Base-by-base conservation (phyloP, 2,888 invertebrate species). In the Dicyrtoma fusca region DNA sequence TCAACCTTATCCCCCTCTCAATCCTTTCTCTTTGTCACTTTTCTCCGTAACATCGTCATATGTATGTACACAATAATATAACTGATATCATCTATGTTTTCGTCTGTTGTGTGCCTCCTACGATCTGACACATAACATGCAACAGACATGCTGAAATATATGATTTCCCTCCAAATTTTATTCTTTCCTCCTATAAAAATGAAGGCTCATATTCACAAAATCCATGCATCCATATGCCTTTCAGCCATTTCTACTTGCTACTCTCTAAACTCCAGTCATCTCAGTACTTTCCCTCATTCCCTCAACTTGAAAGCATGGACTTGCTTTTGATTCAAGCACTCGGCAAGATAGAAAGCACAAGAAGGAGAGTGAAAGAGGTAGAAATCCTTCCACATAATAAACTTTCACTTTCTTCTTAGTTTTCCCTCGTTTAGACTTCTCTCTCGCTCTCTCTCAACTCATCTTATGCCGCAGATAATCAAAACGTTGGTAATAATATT, bases 261-360 rank as follows among this genome's bases (percentile, higher is more conserved):
- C 61, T 34, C n/a, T 53, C 17, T 19, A 8, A 5, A 49, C n/a
- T 49, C 49, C 49, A 34, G n/a, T n/a, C n/a, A n/a, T 5, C 34
- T 34, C 3, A 5, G 34, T 34, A 34, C 34, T 34, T 34, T 34
- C 34, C 49, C n/a, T n/a, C 59, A 17, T 34, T 61, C 34, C 8
- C 61, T 61, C 61, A 61, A 59, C 26, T 26, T 59, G 25, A 61
- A 42, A 61, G 42, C 61, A 17, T 61, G 42, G 42, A 61, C 59
- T 59, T 59, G 59, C n/a, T 34, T 34, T 34, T 34, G 34, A 34
- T 34, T 34, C 34, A 8, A 8, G 34, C 34, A 34, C 34, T 34
- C 34, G 3, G 34, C 4, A 8, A 34, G 34, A 34, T 34, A 34
- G 34, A 34, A 8, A 34, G 3, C 4, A 34, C n/a, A 8, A 34